Conservation (phyloP, 2,113 vertebrate genomes). For the Phocoena sinus region DNA sequence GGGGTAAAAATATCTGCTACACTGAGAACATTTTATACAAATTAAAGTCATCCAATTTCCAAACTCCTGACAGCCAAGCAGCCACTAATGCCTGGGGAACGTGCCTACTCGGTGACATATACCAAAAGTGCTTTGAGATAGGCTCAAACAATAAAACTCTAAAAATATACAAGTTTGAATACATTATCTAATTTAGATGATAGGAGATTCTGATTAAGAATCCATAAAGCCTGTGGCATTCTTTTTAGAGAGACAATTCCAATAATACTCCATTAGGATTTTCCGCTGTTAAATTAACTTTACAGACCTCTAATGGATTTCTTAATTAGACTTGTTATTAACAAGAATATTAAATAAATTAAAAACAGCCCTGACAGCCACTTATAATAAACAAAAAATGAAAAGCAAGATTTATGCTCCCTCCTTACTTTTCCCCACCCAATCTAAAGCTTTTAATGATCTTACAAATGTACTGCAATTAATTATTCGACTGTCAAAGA, state of each 20-base stretch:
- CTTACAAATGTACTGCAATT: slow-evolving; percentile 58
- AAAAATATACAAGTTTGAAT: background rate
- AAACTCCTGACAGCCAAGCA: background rate
- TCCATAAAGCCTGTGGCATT: background rate
- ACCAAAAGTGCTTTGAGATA: background rate
- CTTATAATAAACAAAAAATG: slow-evolving; percentile 64
- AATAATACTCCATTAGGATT: slow-evolving; percentile 57
- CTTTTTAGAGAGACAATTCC: slow-evolving; percentile 59
- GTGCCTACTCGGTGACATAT: background rate
- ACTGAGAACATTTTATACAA: background rate
- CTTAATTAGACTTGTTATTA: slow-evolving; percentile 70
- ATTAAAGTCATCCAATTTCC: background rate
- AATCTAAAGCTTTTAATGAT: slow-evolving; percentile 58
- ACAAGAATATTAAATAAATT: slow-evolving; percentile 66
- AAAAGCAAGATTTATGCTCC: slow-evolving; percentile 51
- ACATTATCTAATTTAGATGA: background rate
- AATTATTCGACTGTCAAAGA: slow-evolving; percentile 60
- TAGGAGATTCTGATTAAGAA: slow-evolving; percentile 35
- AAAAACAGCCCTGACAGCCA: slow-evolving; percentile 40
- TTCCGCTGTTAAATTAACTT: slow-evolving; percentile 62
- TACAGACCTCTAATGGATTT: slow-evolving; percentile 63
- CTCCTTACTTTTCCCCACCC: background rate
- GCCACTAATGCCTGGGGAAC: background rate
- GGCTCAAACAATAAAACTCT: background rate
- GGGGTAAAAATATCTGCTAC: background rate